Conservation (phyloP, 1,140 invertebrate genomes). For the Heliconius himera region DNA sequence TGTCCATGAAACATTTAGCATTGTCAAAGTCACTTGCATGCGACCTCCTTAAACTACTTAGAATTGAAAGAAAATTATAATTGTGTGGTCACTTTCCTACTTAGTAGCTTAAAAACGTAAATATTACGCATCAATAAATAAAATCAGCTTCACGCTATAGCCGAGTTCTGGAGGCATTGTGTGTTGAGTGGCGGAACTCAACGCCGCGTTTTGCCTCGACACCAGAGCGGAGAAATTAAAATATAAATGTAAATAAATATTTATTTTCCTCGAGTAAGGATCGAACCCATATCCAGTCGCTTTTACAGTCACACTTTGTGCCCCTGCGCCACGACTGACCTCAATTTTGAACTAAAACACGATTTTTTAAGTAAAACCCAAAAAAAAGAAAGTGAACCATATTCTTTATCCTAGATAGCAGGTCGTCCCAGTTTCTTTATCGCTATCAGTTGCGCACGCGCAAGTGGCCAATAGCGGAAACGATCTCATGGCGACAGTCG, state of each 20-base stretch:
- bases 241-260: too few species aligned
- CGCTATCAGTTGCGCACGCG: conserved; percentile 50
- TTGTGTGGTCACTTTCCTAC: conserved; percentile 12
- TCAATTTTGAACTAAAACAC: too few species aligned
- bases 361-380: too few species aligned
- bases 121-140: not conserved
- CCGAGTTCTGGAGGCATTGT: too few species aligned
- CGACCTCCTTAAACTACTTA: conserved; percentile 30
- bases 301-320: too few species aligned
- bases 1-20: conserved; percentile 29
- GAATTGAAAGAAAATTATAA: conserved; percentile 18
- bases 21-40: conserved; percentile 32
- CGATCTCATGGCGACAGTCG: conserved; percentile 50
- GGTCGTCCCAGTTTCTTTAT: conserved; percentile 50
- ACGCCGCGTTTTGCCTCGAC: too few species aligned
- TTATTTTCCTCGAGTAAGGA: too few species aligned
- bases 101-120: not conserved
- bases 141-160: not conserved
- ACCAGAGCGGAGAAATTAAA: too few species aligned
- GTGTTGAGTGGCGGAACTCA: too few species aligned
- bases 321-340: too few species aligned
- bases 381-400: conserved; percentile 3
- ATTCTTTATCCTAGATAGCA: conserved; percentile 7
- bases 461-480: conserved; percentile 54
- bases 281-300: too few species aligned